Base-by-base conservation (phyloP, 2,888 invertebrate species). In the Mythimna ferrago region DNA sequence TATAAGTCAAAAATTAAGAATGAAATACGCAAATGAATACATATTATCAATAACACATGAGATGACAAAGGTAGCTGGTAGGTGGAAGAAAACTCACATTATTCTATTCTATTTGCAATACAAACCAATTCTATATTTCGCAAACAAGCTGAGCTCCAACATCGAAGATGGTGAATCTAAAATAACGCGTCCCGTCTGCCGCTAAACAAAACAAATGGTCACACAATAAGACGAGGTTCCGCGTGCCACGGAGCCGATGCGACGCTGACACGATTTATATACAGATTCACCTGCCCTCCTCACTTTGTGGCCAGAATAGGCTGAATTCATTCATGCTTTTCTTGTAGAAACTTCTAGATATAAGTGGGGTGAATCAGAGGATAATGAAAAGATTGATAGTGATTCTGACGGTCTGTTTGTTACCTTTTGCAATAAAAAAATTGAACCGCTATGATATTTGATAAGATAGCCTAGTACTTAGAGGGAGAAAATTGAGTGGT, bases 201-300 rank as follows among this genome's bases (percentile, higher is more conserved):
- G 84, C 86, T 87, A 91, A 93, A 92, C 92, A 93, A 95, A 95
- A 94, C 93, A 90, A 94, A 92, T 90, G 90, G 82, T 84, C 85
- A 88, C 89, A 94, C 94, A 95, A 95, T 94, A 95, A 95, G 94
- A 94, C 93, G 87, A 93, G 90, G 94, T 95, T 94, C 95, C 94
- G 94, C 95, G 93, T 94, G 93, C 95, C 94, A 89, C 87, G 87
- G 77, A 80, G 76, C 88, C 89, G 89, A 91, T 90, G 90, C 92
- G 90, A 91, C 85, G 89, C 89, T 91, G 88, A 89, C 88, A 89
- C 90, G 91, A 94, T 94, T 94, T 94, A 94, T 94, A 89, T 90
- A 86, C 89, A 87, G 89, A 90, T 89, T 93, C 91, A 93, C 93
- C 91, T 93, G 92, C 91, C 91, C 88, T 89, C 88, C 86, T 83